A percentile compares a stretch with the other conserved stretches of the same genome.
Evolutionary conservation across 2,888 invertebrate species (phyloP).

Genomic region (Galerucella calmariensis): DNA sequence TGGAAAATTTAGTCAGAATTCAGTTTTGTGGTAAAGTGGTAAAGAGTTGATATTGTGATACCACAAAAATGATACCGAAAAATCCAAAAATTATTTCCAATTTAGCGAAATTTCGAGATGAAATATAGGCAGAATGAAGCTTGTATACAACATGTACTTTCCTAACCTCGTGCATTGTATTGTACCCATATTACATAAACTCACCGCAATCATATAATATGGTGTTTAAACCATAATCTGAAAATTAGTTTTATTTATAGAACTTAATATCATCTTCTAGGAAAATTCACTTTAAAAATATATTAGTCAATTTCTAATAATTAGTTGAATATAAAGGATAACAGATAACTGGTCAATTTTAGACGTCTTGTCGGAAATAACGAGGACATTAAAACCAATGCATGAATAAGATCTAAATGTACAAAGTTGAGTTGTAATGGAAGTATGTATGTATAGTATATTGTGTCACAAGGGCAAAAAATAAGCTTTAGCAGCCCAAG

Average conservation of each 20-base stretch:
- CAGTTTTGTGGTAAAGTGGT: no score
- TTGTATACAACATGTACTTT: background rate
- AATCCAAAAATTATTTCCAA: no score
- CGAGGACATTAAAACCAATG: background rate
- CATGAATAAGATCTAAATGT: no score
- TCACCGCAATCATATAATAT: background rate
- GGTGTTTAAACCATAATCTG: background rate
- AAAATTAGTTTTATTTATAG: background rate
- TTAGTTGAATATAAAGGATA: background rate
- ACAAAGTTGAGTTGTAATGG: no score
- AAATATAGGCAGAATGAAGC: background rate
- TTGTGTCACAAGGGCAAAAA: no score
- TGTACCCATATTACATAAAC: background rate
- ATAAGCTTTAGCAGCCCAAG: no score
- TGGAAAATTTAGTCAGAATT: no score
- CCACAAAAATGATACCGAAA: no score
- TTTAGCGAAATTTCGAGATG: no score
- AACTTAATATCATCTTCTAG: background rate
- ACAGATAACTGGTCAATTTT: background rate
- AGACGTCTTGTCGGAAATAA: background rate
- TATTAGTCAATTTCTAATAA: conserved; percentile 4
- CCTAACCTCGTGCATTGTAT: no score
- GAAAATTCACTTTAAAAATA: background rate
- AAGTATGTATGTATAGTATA: no score
- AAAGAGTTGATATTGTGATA: no score